A percentile compares a stretch with the other conserved stretches of the same genome.
Evolutionary conservation across 2,113 vertebrate species (phyloP).

Genomic region (Hypomesus transpacificus): DNA sequence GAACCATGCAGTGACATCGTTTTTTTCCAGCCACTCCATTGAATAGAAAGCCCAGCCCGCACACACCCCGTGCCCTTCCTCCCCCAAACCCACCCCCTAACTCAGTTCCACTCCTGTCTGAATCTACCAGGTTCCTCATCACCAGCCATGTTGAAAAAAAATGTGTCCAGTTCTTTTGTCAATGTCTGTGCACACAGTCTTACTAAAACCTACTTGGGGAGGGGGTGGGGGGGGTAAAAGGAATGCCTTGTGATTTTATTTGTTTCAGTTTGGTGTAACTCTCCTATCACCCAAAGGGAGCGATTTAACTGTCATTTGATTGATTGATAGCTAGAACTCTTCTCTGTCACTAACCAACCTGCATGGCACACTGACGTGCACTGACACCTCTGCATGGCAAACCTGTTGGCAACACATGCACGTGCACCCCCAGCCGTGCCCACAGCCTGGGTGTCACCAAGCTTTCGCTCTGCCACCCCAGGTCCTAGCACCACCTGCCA

Average conservation of each 20-base stretch:
- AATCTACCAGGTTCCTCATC: constrained; percentile 5
- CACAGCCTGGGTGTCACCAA: constrained; percentile 29
- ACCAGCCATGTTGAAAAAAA: constrained; percentile 20
- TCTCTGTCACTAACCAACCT: constrained; percentile 41
- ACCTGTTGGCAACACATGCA: constrained; percentile 32
- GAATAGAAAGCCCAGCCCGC: too few relatives aligned
- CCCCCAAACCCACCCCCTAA: not conserved
- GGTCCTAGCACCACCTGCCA: constrained; percentile 95
- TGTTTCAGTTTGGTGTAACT: constrained; percentile 25
- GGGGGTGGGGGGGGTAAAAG: constrained; percentile 17
- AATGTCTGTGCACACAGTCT: constrained; percentile 5
- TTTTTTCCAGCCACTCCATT: too few relatives aligned
- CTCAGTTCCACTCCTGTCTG: not conserved
- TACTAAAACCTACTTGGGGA: constrained; percentile 15
- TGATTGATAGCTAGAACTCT: too few relatives aligned
- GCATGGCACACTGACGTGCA: constrained; percentile 22
- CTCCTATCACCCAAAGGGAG: constrained; percentile 1
- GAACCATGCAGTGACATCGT: too few relatives aligned
- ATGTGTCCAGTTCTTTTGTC: not conserved
- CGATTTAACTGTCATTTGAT: too few relatives aligned
- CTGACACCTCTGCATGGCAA: constrained; percentile 23
- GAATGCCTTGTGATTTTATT: constrained; percentile 43
- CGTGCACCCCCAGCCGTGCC: constrained; percentile 14
- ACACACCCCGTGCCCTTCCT: too few relatives aligned
- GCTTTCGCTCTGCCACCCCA: constrained; percentile 53